phyloP scores from a whole-genome alignment of 1,140 invertebrate genomes.

The Prorops nasuta region DNA sequence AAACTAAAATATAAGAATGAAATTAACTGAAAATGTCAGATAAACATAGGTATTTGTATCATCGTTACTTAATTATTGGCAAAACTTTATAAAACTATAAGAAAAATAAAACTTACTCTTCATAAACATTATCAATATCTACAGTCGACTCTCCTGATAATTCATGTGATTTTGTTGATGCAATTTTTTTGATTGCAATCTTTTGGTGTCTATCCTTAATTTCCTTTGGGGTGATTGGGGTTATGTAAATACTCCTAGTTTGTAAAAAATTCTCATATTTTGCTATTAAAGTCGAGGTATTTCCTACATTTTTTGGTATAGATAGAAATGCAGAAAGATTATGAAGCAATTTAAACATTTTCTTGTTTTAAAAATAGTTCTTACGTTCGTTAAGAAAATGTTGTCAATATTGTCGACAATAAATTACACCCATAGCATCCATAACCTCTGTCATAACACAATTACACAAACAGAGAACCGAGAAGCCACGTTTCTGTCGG shows the following conservation, averaged over 20 bases:
- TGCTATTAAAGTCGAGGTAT: too few relatives aligned
- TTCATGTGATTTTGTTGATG: not conserved
- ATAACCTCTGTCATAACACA: too few relatives aligned
- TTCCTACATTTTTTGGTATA: too few relatives aligned
- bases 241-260: not conserved
- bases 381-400: too few relatives aligned
- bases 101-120: slow-evolving; percentile 7
- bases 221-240: not conserved
- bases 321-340: too few relatives aligned
- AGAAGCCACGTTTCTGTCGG: too few relatives aligned
- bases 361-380: too few relatives aligned
- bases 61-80: slow-evolving; percentile 4
- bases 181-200: not conserved
- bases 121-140: not conserved
- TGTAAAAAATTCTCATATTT: not conserved
- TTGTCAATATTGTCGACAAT: too few relatives aligned
- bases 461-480: too few relatives aligned
- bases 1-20: slow-evolving; percentile 57
- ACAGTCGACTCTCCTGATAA: not conserved
- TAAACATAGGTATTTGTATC: slow-evolving; percentile 3
- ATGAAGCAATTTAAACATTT: too few relatives aligned
- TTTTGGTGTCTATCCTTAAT: not conserved
- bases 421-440: too few relatives aligned
- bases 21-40: slow-evolving; percentile 6
- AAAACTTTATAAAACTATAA: slow-evolving; percentile 1